A percentile compares a stretch with the other conserved stretches of the same genome.
These are phyloP conservation scores for Drosophila quadrilineata DNA, from an alignment of 1,140 invertebrate genomes.

Conservation along the genomic window DNA sequence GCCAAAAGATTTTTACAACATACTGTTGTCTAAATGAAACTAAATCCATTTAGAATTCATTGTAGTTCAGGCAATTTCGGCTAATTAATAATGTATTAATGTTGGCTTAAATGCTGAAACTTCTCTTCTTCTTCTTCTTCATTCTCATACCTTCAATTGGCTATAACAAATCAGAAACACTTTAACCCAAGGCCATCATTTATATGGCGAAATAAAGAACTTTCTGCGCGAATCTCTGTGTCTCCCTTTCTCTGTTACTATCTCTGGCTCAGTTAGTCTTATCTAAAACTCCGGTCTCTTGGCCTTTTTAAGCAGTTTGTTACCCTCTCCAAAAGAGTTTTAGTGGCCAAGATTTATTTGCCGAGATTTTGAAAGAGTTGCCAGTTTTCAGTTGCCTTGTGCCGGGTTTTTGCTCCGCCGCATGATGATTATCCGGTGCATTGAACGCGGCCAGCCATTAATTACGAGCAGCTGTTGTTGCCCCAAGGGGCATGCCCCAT, in stretches of 20 bases:
- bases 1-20: no score
- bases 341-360: conserved; percentile 64
- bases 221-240: conserved; percentile 21
- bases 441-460: conserved; percentile 72
- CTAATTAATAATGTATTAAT: conserved; percentile 18
- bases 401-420: no score
- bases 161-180: conserved; percentile 56
- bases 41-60: no score
- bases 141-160: no score
- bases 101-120: conserved; percentile 8
- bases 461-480: conserved; percentile 70
- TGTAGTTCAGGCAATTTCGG: no score
- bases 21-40: no score
- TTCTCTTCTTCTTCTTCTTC: neutral
- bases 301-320: conserved; percentile 31
- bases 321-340: conserved; percentile 50
- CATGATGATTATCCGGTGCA: conserved; percentile 72
- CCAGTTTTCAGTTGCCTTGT: conserved; percentile 44
- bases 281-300: neutral
- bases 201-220: conserved; percentile 53
- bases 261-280: neutral
- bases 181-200: conserved; percentile 55
- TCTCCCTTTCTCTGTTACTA: neutral
- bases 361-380: conserved; percentile 72
- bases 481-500: neutral